Evolutionary conservation across 2,888 invertebrate genomes (phyloP).

Genomic region (Cheilosia grossa): DNA sequence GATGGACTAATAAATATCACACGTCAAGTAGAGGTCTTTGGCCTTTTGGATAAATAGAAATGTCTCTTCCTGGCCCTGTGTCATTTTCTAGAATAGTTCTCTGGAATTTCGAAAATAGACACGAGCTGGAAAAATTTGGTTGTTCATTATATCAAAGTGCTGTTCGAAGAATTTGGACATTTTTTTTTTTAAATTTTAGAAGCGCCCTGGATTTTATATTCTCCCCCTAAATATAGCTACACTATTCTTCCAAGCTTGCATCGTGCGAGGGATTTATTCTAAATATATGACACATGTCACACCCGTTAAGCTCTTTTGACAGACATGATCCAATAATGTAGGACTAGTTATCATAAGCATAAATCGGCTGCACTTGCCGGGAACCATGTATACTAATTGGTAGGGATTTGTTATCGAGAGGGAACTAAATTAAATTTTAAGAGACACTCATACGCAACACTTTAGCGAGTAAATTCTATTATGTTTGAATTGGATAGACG

Average conservation of each 20-base stretch:
- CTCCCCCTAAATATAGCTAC: background rate
- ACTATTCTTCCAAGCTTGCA: background rate
- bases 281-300: slow-evolving; percentile 34
- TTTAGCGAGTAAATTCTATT: background rate
- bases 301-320: slow-evolving; percentile 1
- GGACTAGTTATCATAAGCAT: background rate
- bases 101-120: slow-evolving; percentile 36
- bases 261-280: background rate
- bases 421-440: background rate
- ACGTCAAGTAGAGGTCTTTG: background rate
- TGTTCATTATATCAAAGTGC: background rate
- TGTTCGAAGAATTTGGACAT: background rate
- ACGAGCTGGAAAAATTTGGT: slow-evolving; percentile 2
- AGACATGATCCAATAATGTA: background rate
- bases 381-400: background rate
- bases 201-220: background rate
- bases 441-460: background rate
- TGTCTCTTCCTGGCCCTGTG: background rate
- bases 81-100: slow-evolving; percentile 3
- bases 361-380: background rate
- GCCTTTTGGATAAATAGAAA: background rate
- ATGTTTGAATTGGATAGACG: background rate
- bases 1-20: background rate
- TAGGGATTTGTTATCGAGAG: background rate
- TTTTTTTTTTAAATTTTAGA: background rate